Evolutionary conservation across 2,888 invertebrate genomes (phyloP).

Genomic region (Meteorus cinctellus): DNA sequence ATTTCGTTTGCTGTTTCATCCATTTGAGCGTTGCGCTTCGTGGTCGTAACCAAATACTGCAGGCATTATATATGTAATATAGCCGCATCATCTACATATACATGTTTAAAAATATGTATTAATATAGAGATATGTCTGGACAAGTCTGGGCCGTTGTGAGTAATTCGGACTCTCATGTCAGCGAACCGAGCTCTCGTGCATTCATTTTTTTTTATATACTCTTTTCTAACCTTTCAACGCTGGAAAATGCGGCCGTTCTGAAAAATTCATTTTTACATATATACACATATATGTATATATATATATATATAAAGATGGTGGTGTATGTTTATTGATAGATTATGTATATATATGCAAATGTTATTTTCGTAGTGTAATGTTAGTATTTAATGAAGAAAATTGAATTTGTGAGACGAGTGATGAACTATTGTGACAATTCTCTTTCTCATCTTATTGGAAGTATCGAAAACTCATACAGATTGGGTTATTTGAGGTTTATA

Average conservation of each 20-base stretch:
- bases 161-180: slow-evolving; percentile 2
- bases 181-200: neutral
- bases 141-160: neutral
- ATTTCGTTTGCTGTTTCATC: slow-evolving; percentile 47
- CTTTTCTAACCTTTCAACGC: neutral
- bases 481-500: too few relatives aligned
- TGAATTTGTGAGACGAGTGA: slow-evolving; percentile 1
- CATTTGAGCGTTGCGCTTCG: slow-evolving; percentile 59
- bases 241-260: neutral
- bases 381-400: neutral
- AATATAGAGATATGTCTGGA: neutral
- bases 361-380: too few relatives aligned
- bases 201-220: neutral
- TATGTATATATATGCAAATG: too few relatives aligned
- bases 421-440: neutral
- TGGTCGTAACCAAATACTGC: slow-evolving; percentile 55
- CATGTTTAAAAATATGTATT: neutral
- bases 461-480: neutral
- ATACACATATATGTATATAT: neutral
- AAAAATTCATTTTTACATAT: neutral
- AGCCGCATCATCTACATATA: neutral
- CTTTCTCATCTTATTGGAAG: neutral
- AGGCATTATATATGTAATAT: slow-evolving; percentile 43
- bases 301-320: neutral
- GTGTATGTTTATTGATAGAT: too few relatives aligned